A percentile compares a stretch with the other conserved stretches of the same genome.
Evolutionary conservation across 2,888 invertebrate genomes (phyloP).

Genomic region (Tuberolachnus salignus): DNA sequence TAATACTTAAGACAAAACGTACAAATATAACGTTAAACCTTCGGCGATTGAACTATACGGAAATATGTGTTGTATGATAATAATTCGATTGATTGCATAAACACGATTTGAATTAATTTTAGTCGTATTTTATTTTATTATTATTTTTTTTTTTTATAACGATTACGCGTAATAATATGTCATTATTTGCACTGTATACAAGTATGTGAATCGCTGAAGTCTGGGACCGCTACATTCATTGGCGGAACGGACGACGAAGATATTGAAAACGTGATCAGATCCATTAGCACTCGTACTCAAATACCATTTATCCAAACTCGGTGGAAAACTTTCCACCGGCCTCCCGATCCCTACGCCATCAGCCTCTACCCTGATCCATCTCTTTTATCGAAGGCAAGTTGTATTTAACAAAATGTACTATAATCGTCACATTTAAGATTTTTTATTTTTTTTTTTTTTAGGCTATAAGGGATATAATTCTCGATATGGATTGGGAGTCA

Average conservation of each 20-base stretch:
- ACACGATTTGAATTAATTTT: no score
- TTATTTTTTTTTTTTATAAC: no score
- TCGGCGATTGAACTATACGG: no score
- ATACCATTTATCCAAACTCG: slow-evolving; percentile 84
- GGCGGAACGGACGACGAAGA: slow-evolving; percentile 74
- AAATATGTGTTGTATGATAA: no score
- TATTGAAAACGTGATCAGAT: slow-evolving; percentile 78
- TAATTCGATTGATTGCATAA: no score
- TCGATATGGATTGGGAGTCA: slow-evolving; percentile 78
- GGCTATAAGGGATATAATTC: slow-evolving; percentile 74
- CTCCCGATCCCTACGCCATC: slow-evolving; percentile 75
- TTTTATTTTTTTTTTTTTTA: slow-evolving; percentile 60
- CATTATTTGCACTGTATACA: neutral
- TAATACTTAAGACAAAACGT: no score
- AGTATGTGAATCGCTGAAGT: slow-evolving; percentile 36
- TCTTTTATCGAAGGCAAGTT: slow-evolving; percentile 67
- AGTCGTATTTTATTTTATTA: no score
- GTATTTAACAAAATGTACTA: neutral
- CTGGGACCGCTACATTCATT: slow-evolving; percentile 40
- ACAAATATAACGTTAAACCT: no score
- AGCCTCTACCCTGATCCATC: slow-evolving; percentile 72
- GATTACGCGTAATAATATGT: no score
- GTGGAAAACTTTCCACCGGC: slow-evolving; percentile 71
- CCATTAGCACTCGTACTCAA: slow-evolving; percentile 81
- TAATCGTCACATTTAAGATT: neutral